Conservation (phyloP, 2,113 vertebrate species). For the Zosterops borbonicus region DNA sequence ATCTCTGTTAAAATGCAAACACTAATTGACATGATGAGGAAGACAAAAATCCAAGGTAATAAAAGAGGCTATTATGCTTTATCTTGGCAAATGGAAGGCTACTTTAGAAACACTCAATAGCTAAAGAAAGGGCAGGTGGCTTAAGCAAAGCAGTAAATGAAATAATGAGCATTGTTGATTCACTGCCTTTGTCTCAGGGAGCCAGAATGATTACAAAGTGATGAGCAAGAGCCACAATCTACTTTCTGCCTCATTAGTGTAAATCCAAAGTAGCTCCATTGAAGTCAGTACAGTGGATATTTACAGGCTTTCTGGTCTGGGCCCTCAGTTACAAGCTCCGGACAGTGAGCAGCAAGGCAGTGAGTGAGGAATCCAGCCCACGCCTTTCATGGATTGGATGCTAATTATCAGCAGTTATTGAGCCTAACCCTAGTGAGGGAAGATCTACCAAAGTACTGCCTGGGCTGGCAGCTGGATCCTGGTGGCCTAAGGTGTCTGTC, state of each 20-base stretch:
- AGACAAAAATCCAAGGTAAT: slow-evolving; percentile 38
- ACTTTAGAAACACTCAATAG: slow-evolving; percentile 28
- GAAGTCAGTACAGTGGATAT: slow-evolving; percentile 2
- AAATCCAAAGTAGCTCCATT: slow-evolving; percentile 37
- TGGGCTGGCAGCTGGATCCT: neutral
- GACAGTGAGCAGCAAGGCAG: neutral
- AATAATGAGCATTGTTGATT: slow-evolving; percentile 52
- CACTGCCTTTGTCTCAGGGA: slow-evolving; percentile 29
- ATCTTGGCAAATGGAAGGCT: slow-evolving; percentile 28
- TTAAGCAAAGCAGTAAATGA: slow-evolving; percentile 17
- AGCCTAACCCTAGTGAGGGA: neutral
- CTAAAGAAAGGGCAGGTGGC: slow-evolving; percentile 29
- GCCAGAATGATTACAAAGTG: slow-evolving; percentile 19
- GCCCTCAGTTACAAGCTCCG: neutral
- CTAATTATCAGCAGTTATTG: neutral
- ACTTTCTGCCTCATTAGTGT: slow-evolving; percentile 54
- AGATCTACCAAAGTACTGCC: neutral
- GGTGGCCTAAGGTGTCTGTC: neutral
- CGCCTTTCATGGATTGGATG: neutral
- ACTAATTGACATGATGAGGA: slow-evolving; percentile 59
- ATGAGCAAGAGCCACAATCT: slow-evolving; percentile 19
- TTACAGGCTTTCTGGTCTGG: neutral
- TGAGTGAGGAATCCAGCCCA: neutral
- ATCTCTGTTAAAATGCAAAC: slow-evolving; percentile 61
- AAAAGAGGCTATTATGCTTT: slow-evolving; percentile 35